Base-by-base conservation (phyloP, 2,888 invertebrate genomes). In the Athrips mouffetella region DNA sequence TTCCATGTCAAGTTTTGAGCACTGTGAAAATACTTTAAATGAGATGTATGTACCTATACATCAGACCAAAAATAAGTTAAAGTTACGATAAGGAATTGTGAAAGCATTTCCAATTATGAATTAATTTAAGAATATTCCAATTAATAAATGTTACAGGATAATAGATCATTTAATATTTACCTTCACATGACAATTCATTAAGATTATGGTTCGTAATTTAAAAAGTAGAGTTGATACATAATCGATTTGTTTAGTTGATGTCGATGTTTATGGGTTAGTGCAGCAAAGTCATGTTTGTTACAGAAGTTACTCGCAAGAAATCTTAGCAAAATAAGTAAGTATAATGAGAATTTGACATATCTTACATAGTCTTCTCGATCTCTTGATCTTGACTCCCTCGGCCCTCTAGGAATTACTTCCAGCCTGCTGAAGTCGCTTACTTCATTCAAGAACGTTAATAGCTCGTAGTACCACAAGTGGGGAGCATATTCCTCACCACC, bases 391-490 rank as follows among this genome's bases (percentile, higher is more conserved):
- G 21, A 37, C 13, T 37, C 11, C 6, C 37, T 37, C 1, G 29
- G 29, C 13, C 20, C 46, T 35, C 23, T 44, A n/a, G 42, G 18
- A 37, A 29, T 7, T 3, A 20, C 3, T 2, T 39, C 35, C 8
- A 46, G 7, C 15, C 31, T 47, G 35, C 23, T 33, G 16, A 31
- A 46, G 25, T 44, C 30, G 23, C 20, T 13, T 25, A 53, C 47
- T 23, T 51, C 48, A 11, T 52, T 50, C n/a, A 61, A 33, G 33
- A 61, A 61, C 1, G 50, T 45, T 41, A 62, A 4, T 2, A 46
- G 44, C 1, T 53, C 39, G 35, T 58, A 62, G 33, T 62, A 62
- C 59, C 62, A 62, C 11, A 52, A 35, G 4, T 13, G 8, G 1
- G 50, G 51, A 21, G 16, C 16, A 37, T 55, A 35, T 18, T 47